phyloP scores from a whole-genome alignment of 1,140 invertebrate genomes.

The Belonocnema kinseyi region DNA sequence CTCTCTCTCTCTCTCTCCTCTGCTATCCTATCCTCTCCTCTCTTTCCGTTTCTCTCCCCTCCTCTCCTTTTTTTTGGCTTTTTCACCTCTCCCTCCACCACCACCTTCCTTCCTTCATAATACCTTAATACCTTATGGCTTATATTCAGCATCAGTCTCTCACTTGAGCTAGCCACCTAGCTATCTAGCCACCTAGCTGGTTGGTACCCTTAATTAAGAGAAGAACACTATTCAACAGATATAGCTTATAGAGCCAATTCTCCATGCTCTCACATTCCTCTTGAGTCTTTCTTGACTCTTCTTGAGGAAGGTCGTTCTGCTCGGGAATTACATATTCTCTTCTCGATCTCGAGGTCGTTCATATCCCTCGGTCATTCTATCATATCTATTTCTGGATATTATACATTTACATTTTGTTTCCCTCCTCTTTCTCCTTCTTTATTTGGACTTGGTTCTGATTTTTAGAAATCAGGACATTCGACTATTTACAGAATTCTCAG shows the following conservation, averaged over 20 bases:
- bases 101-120: background rate
- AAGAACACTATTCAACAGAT: constrained; percentile 60
- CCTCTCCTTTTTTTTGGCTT: no score
- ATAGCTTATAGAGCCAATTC: constrained; percentile 52
- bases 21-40: no score
- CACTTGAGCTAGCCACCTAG: background rate
- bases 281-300: constrained; percentile 12
- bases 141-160: background rate
- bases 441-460: no score
- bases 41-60: no score
- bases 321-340: constrained; percentile 45
- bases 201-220: constrained; percentile 69
- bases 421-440: no score
- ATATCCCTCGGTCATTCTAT: constrained; percentile 32
- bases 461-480: no score
- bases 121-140: background rate
- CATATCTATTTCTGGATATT: background rate
- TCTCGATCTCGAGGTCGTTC: constrained; percentile 35
- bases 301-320: constrained; percentile 47
- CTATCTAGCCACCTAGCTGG: background rate
- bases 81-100: background rate
- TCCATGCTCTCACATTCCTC: constrained; percentile 60
- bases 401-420: no score
- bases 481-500: no score
- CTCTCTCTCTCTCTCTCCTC: no score